phyloP scores from a whole-genome alignment of 2,113 vertebrate species.

The Raphicerus campestris region DNA sequence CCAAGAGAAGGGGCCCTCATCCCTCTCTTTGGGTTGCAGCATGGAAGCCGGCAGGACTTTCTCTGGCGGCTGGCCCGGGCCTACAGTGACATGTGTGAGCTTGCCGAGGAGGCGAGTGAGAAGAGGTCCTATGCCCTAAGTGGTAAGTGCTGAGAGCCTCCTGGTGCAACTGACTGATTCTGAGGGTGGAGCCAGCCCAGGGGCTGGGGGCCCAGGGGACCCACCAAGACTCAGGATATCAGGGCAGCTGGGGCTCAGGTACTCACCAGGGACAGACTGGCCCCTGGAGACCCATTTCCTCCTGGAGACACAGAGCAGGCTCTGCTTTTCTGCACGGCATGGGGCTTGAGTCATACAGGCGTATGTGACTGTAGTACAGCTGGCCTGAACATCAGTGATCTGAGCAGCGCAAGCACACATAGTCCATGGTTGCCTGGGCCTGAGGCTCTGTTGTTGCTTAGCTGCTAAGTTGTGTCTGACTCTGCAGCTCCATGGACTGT shows the following conservation, averaged over 20 bases:
- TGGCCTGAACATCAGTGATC: background rate
- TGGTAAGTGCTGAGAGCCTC: constrained; percentile 74
- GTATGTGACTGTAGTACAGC: background rate
- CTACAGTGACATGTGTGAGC: constrained; percentile 88
- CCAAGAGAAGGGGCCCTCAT: background rate
- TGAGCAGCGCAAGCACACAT: background rate
- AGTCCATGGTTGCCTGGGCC: background rate
- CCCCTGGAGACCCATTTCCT: background rate
- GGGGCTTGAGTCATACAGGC: background rate
- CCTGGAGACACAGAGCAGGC: background rate
- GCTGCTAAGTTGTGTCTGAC: background rate
- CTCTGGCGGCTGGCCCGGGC: constrained; percentile 95
- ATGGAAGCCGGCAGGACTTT: constrained; percentile 85
- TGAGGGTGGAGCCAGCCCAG: background rate
- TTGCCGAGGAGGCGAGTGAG: constrained; percentile 79
- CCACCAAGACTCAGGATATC: background rate
- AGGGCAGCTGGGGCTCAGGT: background rate
- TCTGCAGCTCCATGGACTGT: background rate
- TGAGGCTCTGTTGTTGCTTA: background rate
- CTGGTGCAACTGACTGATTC: background rate
- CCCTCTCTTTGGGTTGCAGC: constrained; percentile 75
- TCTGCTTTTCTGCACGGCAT: background rate
- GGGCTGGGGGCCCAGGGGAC: background rate
- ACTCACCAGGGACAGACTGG: background rate
- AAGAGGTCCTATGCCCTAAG: constrained; percentile 84